Evolutionary conservation across 2,113 vertebrate genomes (phyloP).

Genomic region (Pantherophis guttatus): DNA sequence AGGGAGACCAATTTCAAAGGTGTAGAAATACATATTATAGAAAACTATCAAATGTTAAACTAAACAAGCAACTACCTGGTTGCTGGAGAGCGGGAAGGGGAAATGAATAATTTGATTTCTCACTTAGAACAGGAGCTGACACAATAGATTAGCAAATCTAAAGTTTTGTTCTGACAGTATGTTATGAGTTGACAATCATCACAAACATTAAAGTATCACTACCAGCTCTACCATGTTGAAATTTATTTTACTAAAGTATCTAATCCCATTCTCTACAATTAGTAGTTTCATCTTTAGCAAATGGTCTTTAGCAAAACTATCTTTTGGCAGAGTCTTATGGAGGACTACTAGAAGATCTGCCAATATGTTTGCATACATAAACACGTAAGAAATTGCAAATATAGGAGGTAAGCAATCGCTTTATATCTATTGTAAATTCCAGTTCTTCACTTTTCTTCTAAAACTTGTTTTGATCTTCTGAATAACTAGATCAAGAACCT

Average conservation of each 20-base stretch:
- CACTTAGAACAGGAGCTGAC: not conserved
- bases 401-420: not conserved
- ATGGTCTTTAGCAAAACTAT: not conserved
- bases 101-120: not conserved
- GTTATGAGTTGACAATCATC: not conserved
- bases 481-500: not conserved
- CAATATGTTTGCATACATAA: not conserved
- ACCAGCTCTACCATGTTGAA: not conserved
- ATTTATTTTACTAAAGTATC: not conserved
- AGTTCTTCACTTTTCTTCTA: not conserved
- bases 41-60: slow-evolving; percentile 1
- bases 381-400: not conserved
- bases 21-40: not conserved
- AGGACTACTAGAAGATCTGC: not conserved
- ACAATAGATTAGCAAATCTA: not conserved
- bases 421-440: not conserved
- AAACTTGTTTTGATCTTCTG: not conserved
- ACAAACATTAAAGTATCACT: not conserved
- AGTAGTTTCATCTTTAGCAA: not conserved
- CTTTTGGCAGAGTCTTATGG: not conserved
- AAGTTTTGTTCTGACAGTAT: not conserved
- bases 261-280: slow-evolving; percentile 3
- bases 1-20: not conserved
- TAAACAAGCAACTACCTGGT: not conserved
- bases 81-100: not conserved